Base-by-base conservation (phyloP, 35 echinoderm and acorn worm genomes). In the Anneissia japonica region DNA sequence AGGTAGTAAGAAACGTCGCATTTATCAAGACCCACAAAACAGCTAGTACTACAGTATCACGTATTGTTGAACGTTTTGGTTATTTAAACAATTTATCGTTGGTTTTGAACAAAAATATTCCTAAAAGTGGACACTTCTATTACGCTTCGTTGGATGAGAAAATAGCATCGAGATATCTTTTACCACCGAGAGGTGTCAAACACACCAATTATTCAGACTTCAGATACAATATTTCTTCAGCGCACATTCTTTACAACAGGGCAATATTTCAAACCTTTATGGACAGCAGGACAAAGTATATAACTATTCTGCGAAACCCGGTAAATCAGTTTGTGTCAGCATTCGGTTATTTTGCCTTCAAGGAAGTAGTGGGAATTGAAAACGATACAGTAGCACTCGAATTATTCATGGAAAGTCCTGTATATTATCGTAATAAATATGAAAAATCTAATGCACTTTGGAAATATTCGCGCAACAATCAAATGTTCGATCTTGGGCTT, bases 401-500 rank as follows among this genome's bases (percentile, higher is more conserved):
- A 81, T 36, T 37, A 81, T 81, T 81, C 30, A 30, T 81, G n/a
- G 17, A 40, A 81, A 36, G 40, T 14, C 32, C 79, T 5, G 12
- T 4, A 2, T 38, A 9, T 4, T 81, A 81, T 81, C 16, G 36
- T 0, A 81, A 81, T 39, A 38, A 36, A 28, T 38, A 26, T 37
- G 28, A 32, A 29, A 81, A 40, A 39, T 40, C 79, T 30, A 36
- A 9, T 9, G n/a, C 34, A 16, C 35, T 37, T 11, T 81, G 79
- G 78, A 31, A 73, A 31, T 31, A n/a, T 30, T 37, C 35, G 23
- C 26, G 77, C 32, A 97, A 97, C 45, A 84, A 85, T 36, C 81
- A 86, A 78, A 46, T 97, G 14, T 97, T 40, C 78, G 95, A 93
- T 72, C 83, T 97, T 0, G 95, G 95, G 16, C 82, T 97, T 6